A percentile compares a stretch with the other conserved stretches of the same genome.
phyloP scores from a whole-genome alignment of 2,113 vertebrate genomes.

The Cyanocitta stelleri region DNA sequence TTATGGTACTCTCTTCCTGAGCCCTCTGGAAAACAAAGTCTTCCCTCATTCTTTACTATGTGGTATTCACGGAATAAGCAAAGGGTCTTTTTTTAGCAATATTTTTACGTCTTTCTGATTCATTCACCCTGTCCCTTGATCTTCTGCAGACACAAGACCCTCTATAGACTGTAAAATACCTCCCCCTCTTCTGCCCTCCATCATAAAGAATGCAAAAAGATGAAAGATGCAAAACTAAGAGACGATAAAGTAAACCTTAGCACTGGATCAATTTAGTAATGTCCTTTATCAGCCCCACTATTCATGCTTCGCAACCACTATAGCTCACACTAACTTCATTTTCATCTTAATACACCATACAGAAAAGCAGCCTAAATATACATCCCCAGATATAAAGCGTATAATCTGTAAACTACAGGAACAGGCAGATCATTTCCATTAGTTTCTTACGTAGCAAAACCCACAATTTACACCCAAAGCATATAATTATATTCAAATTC shows the following conservation, averaged over 20 bases:
- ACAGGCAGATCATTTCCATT: slow-evolving; percentile 71
- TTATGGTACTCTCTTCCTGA: background rate
- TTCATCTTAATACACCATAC: slow-evolving; percentile 66
- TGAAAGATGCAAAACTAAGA: slow-evolving; percentile 41
- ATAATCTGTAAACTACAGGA: slow-evolving; percentile 73
- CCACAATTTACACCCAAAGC: slow-evolving; percentile 68
- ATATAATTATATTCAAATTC: slow-evolving; percentile 76
- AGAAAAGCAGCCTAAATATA: slow-evolving; percentile 69
- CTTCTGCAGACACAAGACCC: background rate
- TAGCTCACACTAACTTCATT: slow-evolving; percentile 56
- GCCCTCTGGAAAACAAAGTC: background rate
- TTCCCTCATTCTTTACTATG: background rate
- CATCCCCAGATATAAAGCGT: slow-evolving; percentile 47
- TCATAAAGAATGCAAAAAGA: slow-evolving; percentile 32
- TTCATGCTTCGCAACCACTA: slow-evolving; percentile 34
- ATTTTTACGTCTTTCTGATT: background rate
- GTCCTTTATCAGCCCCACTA: slow-evolving; percentile 43
- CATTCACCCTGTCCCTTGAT: background rate
- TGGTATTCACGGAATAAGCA: background rate
- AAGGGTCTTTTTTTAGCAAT: background rate
- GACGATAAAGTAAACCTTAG: slow-evolving; percentile 40
- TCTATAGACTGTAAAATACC: background rate
- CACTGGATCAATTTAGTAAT: slow-evolving; percentile 11
- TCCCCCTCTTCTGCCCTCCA: background rate
- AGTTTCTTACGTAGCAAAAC: slow-evolving; percentile 69